Conservation (phyloP, 1,140 invertebrate genomes). For the Wasmannia auropunctata region DNA sequence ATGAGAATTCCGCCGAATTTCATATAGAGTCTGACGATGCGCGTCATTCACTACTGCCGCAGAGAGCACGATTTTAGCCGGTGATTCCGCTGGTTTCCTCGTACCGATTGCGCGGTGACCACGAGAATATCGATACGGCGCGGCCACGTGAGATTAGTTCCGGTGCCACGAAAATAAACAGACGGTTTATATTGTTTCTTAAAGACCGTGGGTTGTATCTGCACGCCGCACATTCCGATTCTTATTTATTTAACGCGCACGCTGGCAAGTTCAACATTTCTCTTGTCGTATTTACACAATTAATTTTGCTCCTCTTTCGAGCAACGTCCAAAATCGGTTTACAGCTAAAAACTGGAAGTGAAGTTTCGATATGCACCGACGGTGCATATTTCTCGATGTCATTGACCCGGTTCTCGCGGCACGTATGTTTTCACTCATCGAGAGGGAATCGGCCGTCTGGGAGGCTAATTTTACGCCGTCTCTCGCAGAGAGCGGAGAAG, state of each 20-base stretch:
- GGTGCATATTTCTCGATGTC: conserved; percentile 4
- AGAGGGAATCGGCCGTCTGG: conserved; percentile 30
- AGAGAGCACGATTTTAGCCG: conserved; percentile 28
- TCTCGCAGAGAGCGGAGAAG: not conserved
- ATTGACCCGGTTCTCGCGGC: conserved; percentile 30
- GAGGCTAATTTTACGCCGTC: conserved; percentile 37
- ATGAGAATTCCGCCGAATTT: conserved; percentile 20
- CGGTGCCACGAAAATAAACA: conserved; percentile 33
- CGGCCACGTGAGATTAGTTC: conserved; percentile 22
- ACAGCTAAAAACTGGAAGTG: not conserved
- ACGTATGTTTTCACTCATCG: conserved; percentile 28
- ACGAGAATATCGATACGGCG: not conserved
- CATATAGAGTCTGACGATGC: not conserved
- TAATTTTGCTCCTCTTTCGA: not conserved
- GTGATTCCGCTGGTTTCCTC: conserved; percentile 17
- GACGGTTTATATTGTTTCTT: not conserved
- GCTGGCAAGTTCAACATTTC: not conserved
- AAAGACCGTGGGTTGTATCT: not conserved
- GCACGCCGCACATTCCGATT: not conserved
- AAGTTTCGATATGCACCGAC: not conserved
- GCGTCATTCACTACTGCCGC: conserved; percentile 21
- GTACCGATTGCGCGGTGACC: conserved; percentile 19
- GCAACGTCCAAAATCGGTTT: not conserved
- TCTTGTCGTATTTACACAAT: not conserved
- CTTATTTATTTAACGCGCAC: conserved; percentile 22